phyloP scores from a whole-genome alignment of 2,797 vertebrate genomes.

The Heteromormyrus szaboi region DNA sequence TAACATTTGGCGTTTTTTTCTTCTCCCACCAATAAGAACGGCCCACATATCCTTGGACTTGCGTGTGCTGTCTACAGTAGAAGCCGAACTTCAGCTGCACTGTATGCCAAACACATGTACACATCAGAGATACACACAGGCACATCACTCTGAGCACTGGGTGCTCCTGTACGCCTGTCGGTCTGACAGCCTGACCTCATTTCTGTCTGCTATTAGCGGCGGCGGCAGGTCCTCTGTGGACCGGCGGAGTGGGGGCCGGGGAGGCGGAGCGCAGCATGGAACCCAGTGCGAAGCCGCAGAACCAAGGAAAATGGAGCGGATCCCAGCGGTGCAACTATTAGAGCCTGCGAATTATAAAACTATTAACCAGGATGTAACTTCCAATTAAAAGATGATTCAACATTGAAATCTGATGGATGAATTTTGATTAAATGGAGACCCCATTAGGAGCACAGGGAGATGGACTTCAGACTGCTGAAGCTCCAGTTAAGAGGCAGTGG shows the following conservation, averaged over 20 bases:
- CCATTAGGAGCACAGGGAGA: constrained; percentile 91
- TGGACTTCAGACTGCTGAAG: constrained; percentile 74
- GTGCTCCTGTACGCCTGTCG: constrained; percentile 12
- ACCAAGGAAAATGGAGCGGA: constrained; percentile 85
- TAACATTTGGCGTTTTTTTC: neutral
- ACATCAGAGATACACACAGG: neutral
- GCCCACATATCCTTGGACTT: neutral
- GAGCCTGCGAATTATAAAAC: constrained; percentile 95
- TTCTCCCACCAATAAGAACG: neutral
- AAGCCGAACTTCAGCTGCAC: neutral
- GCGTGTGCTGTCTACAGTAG: neutral
- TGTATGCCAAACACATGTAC: neutral
- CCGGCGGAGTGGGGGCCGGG: constrained; percentile 19
- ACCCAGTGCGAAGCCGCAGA: constrained; percentile 38
- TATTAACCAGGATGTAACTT: constrained; percentile 99
- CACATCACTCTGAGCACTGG: neutral
- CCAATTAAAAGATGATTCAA: constrained; percentile 99
- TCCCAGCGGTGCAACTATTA: constrained; percentile 96
- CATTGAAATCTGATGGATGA: constrained; percentile 98
- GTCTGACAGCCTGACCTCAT: constrained; percentile 55
- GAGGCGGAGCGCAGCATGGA: constrained; percentile 15
- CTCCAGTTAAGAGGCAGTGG: constrained; percentile 87
- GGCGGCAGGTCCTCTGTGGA: constrained; percentile 38
- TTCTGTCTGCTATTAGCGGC: constrained; percentile 38
- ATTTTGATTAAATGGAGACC: constrained; percentile 98